Evolutionary conservation across 2,113 vertebrate species (phyloP).

Genomic region (Ceratotherium simum): DNA sequence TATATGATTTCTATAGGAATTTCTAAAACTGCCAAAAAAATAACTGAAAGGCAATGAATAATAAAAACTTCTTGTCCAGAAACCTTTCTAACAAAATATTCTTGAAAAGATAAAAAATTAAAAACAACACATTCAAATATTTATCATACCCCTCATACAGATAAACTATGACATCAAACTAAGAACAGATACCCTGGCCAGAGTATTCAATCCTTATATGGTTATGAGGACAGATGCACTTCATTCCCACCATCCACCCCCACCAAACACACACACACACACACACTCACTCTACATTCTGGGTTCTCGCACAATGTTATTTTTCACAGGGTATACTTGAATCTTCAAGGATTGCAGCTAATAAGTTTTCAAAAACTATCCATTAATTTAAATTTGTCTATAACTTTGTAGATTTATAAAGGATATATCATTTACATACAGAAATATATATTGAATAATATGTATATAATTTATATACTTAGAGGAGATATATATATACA

Average conservation of each 20-base stretch:
- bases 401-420: neutral
- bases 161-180: neutral
- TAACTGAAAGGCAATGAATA: neutral
- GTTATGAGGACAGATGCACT: neutral
- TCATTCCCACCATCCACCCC: neutral
- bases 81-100: neutral
- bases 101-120: slow-evolving; percentile 8
- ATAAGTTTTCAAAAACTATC: neutral
- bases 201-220: neutral
- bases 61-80: neutral
- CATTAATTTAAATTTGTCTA: slow-evolving; percentile 43
- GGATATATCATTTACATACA: neutral
- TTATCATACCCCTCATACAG: neutral
- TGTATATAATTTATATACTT: neutral
- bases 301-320: neutral
- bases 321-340: neutral
- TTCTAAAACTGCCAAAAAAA: neutral
- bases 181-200: neutral
- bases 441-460: neutral
- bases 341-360: neutral
- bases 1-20: neutral
- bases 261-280: neutral
- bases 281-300: neutral
- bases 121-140: neutral
- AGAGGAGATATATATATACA: neutral